phyloP scores from a whole-genome alignment of 2,888 invertebrate species.

The Watsonalla binaria region DNA sequence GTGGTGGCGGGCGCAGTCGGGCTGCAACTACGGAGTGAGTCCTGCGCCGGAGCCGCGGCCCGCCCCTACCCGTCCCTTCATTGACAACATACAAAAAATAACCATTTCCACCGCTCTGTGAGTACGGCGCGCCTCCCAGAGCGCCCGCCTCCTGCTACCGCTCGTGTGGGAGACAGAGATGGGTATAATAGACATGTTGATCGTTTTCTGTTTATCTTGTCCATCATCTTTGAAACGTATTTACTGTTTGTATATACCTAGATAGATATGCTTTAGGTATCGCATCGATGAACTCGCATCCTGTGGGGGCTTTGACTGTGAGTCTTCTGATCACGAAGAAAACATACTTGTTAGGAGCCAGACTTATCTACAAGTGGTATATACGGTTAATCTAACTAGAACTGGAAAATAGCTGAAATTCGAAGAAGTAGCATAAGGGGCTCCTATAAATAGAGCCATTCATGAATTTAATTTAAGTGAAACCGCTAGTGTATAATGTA shows the following conservation, averaged over 20 bases:
- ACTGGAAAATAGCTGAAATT: too few relatives aligned
- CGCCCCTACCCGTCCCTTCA: constrained; percentile 73
- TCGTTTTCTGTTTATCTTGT: constrained; percentile 70
- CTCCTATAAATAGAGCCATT: too few relatives aligned
- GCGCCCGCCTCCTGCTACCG: constrained; percentile 50
- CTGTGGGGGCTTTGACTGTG: constrained; percentile 44
- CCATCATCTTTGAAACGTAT: constrained; percentile 63
- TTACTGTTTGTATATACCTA: constrained; percentile 45
- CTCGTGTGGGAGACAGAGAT: constrained; percentile 47
- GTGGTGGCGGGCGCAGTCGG: constrained; percentile 43
- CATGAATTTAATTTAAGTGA: too few relatives aligned
- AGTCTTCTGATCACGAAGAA: constrained; percentile 9
- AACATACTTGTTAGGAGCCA: too few relatives aligned
- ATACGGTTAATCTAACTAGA: too few relatives aligned
- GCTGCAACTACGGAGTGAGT: constrained; percentile 49
- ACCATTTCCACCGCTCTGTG: constrained; percentile 53
- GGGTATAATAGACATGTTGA: constrained; percentile 36
- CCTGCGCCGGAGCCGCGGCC: constrained; percentile 44
- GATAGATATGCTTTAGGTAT: constrained; percentile 43
- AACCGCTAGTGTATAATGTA: too few relatives aligned
- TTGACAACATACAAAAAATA: constrained; percentile 76
- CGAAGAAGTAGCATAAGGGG: too few relatives aligned
- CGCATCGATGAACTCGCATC: constrained; percentile 61
- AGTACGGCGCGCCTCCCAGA: constrained; percentile 47
- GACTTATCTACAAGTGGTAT: too few relatives aligned